Evolutionary conservation across 2,888 invertebrate species (phyloP), one percentile per base, ranked within the genome.

Genomic region (Nebria brevicollis): DNA sequence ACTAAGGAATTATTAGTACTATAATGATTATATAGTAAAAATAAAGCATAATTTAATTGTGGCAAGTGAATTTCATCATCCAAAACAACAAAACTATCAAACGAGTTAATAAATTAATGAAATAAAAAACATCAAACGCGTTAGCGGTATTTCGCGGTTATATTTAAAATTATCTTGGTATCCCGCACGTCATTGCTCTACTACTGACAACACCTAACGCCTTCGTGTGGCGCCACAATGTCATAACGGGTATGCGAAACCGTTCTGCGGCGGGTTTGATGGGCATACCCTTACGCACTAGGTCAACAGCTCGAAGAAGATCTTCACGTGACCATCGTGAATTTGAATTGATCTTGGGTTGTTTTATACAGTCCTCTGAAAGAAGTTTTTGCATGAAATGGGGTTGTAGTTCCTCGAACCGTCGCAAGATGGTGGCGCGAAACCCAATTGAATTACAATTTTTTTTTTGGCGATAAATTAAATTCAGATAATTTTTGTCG

Each of bases 201-300:
- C 86, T 86, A 83, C 86, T 86, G 82, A 86, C 84, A 73, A 86
- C 84, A 26, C 87, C 87, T 54, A 87, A 82, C 43, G 87, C 87
- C 66, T 86, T 85, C 34, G 87, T 87, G 75, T 87, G 86, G 70
- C 88, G 85, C 87, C 88, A 87, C 78, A 88, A 84, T 43, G 88
- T 88, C 87, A 88, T 88, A 77, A 87, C 86, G 20, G 88, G 88
- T 82, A 88, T 87, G 85, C 85, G 85, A 83, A 86, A 88, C 74
- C 85, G 85, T 84, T 87, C 86, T 3, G 87, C 87, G 6, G 88
- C 87, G 20, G 86, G 86, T 83, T 88, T 88, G 84, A 88, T 87
- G 41, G 87, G 86, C 72, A 85, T 85, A 68, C 88, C 87, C 41
- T 86, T 84, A 75, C 86, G 86, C 66, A 88, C 88, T 77, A 88